Evolutionary conservation across 2,113 vertebrate species (phyloP), one percentile per base, ranked within the genome.

Genomic region (Miniopterus natalensis): DNA sequence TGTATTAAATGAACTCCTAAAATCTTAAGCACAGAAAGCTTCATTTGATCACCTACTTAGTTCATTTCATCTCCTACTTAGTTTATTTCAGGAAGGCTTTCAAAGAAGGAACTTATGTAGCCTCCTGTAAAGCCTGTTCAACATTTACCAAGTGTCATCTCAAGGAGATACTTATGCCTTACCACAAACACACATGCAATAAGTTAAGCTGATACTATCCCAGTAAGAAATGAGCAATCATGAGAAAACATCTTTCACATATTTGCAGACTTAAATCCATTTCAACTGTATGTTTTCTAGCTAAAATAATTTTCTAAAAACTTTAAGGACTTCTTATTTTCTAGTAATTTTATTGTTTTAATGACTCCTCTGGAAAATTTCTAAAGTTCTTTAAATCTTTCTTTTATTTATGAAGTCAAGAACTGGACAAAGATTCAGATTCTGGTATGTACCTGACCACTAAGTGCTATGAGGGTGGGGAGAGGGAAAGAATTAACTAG

Each of bases 261-360:
- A 90, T 42, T 14, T 84, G 27, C 25, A 94, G 15, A 73, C 78
- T 66, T 94, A 90, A 86, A 57, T 80, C 7, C 3, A 84, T 23
- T 63, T 90, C 8, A 66, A 36, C 13, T 66, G 2, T 21, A 31
- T 17, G 6, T 78, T 90, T 11, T 61, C 42, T 10, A 78, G 8
- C 13, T 78, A 86, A 84, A 75, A 83, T 14, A 74, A 70, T 10
- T 65, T 51, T 66, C 17, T 11, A n/a, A 90, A 66, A 45, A 36
- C 45, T n/a, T 95, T 63, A 90, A 80, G 18, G 45, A 49, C 15
- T 78, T 73, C 57, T 4, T 87, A 74, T 49, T 92, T 92, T 80
- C 36, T 31, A 79, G 75, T 25, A 74, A 1, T 63, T 94, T 73
- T 65, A 75, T 21, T 47, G 21, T 61, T 79, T 88, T 74, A 57